Base-by-base conservation (phyloP, 2,888 invertebrate species). In the Drosophila leonis region DNA sequence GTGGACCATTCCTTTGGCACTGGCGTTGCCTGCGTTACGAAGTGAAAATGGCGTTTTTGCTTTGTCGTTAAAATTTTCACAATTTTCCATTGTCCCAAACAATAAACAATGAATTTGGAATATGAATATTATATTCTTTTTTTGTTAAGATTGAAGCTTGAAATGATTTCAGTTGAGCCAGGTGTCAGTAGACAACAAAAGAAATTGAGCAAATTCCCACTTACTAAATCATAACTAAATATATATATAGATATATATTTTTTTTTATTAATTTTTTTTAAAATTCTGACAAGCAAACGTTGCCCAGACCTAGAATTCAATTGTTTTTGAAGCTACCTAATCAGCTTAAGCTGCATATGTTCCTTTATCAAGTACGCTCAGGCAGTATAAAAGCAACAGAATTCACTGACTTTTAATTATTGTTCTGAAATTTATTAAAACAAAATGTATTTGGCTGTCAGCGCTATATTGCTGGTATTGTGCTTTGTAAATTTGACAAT, bases 311-410 rank as follows among this genome's bases (percentile, higher is more conserved):
- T 5, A 10, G 48, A 3, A 18, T 20, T 15, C 54, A 54, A n/a
- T 54, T 54, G 37, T 39, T 39, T 29, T 8, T 39, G 8, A 13
- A 29, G 39, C n/a, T 13, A 0, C 1, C 7, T 12, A 39, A 39
- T 29, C 39, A 39, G 12, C 7, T 13, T 2, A 7, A 20, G 20
- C 33, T 8, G 7, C 56, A 57, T 35, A 24, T 57, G 56, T 24
- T 27, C 44, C 1, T 8, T n/a, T 12, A 42, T 55, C 56, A 20
- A 10, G 2, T 5, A 1, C n/a, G n/a, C 24, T 20, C 7, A 27
- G n/a, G 0, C n/a, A n/a, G 44, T 57, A 57, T 44, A 44, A 44
- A 57, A 57, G 56, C 33, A 24, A n/a, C n/a, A n/a, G 15, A n/a
- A 33, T 44, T 35, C 12, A 10, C 10, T 48, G 7, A 15, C 2